Evolutionary conservation across 1,140 invertebrate species (phyloP).

Genomic region (Anthonomus grandis): DNA sequence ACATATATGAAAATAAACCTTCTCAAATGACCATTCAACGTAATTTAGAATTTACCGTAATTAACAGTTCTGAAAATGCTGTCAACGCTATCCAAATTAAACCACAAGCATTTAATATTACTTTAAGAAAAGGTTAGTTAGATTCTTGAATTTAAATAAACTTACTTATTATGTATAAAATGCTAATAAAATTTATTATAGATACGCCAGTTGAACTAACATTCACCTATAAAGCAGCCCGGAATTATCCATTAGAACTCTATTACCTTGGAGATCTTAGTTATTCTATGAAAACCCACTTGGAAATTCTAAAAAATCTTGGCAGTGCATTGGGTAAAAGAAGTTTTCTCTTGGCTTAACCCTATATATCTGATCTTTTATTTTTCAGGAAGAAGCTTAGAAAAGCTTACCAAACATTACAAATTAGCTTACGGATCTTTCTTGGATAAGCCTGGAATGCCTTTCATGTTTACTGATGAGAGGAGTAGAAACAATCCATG

Average conservation of each 20-base stretch:
- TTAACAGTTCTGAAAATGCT: slow-evolving; percentile 8
- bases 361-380: neutral
- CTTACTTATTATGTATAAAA: too few species aligned
- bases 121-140: slow-evolving; percentile 25
- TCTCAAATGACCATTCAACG: too few species aligned
- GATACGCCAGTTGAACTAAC: slow-evolving; percentile 32
- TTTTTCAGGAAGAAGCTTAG: slow-evolving; percentile 17
- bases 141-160: too few species aligned
- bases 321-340: slow-evolving; percentile 57
- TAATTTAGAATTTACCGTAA: slow-evolving; percentile 12
- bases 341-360: slow-evolving; percentile 5
- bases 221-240: slow-evolving; percentile 52
- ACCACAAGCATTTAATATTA: slow-evolving; percentile 26
- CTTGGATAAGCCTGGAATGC: slow-evolving; percentile 54
- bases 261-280: slow-evolving; percentile 92
- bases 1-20: too few species aligned
- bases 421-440: slow-evolving; percentile 66
- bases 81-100: slow-evolving; percentile 24
- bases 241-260: slow-evolving; percentile 87
- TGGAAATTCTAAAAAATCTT: slow-evolving; percentile 72
- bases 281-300: slow-evolving; percentile 85
- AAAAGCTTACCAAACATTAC: slow-evolving; percentile 72
- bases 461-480: slow-evolving; percentile 49
- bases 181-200: neutral
- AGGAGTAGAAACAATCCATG: slow-evolving; percentile 39